Conservation (phyloP, 1,140 invertebrate genomes). For the Drosophila pseudoananassae region DNA sequence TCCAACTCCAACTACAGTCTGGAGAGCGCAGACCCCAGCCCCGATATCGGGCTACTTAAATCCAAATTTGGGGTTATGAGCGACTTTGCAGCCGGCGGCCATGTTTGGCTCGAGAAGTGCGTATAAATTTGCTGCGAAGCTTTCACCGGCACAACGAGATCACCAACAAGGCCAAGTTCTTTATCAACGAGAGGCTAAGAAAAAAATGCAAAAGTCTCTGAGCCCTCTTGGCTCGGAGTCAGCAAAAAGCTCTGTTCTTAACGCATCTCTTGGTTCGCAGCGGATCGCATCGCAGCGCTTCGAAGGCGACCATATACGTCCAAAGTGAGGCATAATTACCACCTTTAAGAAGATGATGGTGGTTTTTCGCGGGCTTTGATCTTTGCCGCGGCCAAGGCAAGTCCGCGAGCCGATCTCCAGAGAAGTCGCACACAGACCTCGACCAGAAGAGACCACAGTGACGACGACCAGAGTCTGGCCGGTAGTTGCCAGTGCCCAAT, state of each 20-base stretch:
- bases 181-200: conserved; percentile 25
- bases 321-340: conserved; percentile 79
- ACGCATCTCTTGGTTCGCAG: conserved; percentile 27
- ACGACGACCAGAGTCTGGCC: conserved; percentile 18
- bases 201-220: background rate
- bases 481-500: conserved; percentile 64
- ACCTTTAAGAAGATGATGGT: conserved; percentile 83
- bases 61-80: conserved; percentile 68
- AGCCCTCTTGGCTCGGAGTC: background rate
- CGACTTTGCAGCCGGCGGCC: conserved; percentile 62
- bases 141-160: conserved; percentile 65
- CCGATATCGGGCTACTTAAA: conserved; percentile 59
- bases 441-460: conserved; percentile 47
- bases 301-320: conserved; percentile 40
- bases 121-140: conserved; percentile 77
- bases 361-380: conserved; percentile 83
- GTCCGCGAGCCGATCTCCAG: conserved; percentile 29
- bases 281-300: conserved; percentile 15
- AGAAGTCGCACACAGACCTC: conserved; percentile 12
- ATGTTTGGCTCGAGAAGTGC: conserved; percentile 66
- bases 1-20: conserved; percentile 1
- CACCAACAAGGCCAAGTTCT: conserved; percentile 46
- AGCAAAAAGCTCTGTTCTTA: conserved; percentile 24
- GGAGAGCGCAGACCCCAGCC: conserved; percentile 1
- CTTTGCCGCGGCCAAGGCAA: conserved; percentile 60